Percentiles rank a stretch among this genome's conserved stretches.
Evolutionary conservation across 2,888 invertebrate species (phyloP).

Genomic region (Apamea monoglypha): DNA sequence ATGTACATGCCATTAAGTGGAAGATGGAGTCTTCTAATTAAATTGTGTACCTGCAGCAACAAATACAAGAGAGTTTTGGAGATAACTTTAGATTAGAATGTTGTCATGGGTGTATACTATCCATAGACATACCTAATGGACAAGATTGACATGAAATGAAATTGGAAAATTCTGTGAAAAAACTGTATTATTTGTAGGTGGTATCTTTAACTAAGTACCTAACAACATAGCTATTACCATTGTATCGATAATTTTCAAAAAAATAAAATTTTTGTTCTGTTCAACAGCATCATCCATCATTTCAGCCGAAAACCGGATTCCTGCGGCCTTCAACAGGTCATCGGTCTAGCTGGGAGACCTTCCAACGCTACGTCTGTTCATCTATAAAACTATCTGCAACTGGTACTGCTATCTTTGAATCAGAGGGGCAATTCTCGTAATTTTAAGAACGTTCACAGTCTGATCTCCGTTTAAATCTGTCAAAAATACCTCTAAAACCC

Average conservation of each 20-base stretch:
- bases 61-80: slow-evolving; percentile 45
- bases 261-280: background rate
- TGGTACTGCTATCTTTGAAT: too few relatives aligned
- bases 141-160: background rate
- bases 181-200: background rate
- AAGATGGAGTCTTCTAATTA: slow-evolving; percentile 51
- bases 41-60: slow-evolving; percentile 49
- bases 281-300: background rate
- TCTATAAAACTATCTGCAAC: background rate
- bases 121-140: too few relatives aligned
- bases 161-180: background rate
- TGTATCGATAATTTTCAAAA: background rate
- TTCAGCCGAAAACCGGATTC: background rate
- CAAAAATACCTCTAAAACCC: too few relatives aligned
- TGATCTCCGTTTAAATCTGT: too few relatives aligned
- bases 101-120: slow-evolving; percentile 5
- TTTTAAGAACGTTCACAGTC: too few relatives aligned
- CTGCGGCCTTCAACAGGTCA: background rate
- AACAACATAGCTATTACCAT: background rate
- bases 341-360: background rate
- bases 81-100: slow-evolving; percentile 47
- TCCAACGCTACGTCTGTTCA: background rate
- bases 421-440: too few relatives aligned
- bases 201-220: background rate
- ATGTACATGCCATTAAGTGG: slow-evolving; percentile 61